Conservation (phyloP, 2,888 invertebrate species). For the Dryocosmus kuriphilus region DNA sequence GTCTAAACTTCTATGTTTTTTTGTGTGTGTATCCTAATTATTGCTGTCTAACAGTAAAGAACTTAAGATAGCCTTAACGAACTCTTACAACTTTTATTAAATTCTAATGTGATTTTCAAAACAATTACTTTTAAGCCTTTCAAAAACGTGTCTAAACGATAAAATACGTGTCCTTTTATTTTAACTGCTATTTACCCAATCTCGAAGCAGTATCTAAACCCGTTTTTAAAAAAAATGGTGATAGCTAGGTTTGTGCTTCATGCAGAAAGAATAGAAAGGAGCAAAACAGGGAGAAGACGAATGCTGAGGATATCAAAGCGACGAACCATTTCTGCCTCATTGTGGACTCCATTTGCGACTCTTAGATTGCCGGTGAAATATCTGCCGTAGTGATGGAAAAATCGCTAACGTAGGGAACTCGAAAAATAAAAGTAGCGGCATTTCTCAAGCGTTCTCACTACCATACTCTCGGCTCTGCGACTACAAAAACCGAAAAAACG, state of each 20-base stretch:
- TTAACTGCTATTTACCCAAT: neutral
- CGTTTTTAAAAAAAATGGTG: constrained; percentile 41
- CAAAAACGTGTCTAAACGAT: too few relatives aligned
- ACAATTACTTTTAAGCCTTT: too few relatives aligned
- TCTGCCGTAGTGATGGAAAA: constrained; percentile 76
- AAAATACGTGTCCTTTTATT: too few relatives aligned
- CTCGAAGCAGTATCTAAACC: neutral
- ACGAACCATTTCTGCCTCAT: constrained; percentile 76
- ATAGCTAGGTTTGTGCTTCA: neutral
- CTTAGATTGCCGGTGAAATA: constrained; percentile 77
- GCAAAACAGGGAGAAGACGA: constrained; percentile 71
- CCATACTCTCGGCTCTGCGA: constrained; percentile 50
- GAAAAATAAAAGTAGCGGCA: constrained; percentile 76
- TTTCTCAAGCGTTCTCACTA: constrained; percentile 68
- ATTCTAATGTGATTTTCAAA: too few relatives aligned
- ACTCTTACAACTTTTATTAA: too few relatives aligned
- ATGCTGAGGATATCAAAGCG: constrained; percentile 72
- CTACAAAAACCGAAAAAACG: constrained; percentile 73
- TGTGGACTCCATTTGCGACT: constrained; percentile 77
- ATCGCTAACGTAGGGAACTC: constrained; percentile 75
- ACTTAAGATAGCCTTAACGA: too few relatives aligned
- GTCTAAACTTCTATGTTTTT: too few relatives aligned
- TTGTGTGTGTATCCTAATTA: too few relatives aligned
- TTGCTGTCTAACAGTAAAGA: too few relatives aligned
- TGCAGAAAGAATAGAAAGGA: constrained; percentile 39